These are phyloP conservation scores for Pachyramphus minor DNA, from an alignment of 2,113 vertebrate species.

Conservation along the genomic window DNA sequence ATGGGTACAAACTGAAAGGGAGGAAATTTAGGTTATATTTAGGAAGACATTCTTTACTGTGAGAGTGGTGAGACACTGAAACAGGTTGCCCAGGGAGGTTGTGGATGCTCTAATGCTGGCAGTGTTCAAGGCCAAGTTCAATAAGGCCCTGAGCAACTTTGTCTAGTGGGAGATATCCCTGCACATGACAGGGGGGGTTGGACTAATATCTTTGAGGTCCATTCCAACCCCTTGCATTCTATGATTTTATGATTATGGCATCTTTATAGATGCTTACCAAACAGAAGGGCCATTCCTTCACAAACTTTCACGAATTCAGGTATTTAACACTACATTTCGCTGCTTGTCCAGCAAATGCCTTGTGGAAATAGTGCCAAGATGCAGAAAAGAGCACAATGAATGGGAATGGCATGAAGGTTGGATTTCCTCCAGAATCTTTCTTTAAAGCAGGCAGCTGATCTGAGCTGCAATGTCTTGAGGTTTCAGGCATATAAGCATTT, in stretches of 20 bases:
- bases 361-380: not conserved
- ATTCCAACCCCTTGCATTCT: not conserved
- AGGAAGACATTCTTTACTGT: not conserved
- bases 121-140: not conserved
- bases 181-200: accelerated
- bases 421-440: not conserved
- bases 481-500: not conserved
- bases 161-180: not conserved
- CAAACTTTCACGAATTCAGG: not conserved
- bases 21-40: not conserved
- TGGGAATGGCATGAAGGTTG: not conserved
- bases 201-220: not conserved
- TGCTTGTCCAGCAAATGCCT: not conserved
- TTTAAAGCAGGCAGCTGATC: not conserved
- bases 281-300: not conserved
- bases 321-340: not conserved
- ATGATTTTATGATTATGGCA: not conserved
- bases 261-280: not conserved
- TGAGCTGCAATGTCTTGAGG: not conserved
- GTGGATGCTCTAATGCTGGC: not conserved
- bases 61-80: not conserved
- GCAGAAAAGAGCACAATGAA: not conserved
- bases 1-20: not conserved
- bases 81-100: not conserved
- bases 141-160: not conserved